phyloP scores from a whole-genome alignment of 1,140 invertebrate genomes.

The Papilio helenus region DNA sequence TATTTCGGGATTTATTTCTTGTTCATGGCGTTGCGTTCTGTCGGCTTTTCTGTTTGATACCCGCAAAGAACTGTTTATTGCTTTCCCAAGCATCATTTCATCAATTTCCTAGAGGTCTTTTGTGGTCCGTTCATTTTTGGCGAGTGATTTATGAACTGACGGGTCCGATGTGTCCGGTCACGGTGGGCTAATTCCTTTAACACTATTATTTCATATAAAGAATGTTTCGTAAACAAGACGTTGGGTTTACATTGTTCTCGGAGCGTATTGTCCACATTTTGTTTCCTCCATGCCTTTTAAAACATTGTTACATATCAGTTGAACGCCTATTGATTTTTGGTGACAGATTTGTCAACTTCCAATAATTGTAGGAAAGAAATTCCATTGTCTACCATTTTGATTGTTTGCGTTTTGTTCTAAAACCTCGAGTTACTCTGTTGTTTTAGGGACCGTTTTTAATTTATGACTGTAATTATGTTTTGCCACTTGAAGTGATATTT shows the following conservation, averaged over 20 bases:
- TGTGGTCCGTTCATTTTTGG: constrained; percentile 26
- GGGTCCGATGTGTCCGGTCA: constrained; percentile 53
- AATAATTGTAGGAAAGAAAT: constrained; percentile 46
- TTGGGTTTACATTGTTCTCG: constrained; percentile 60
- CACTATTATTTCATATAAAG: constrained; percentile 55
- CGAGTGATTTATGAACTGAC: constrained; percentile 44
- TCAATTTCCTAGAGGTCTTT: constrained; percentile 32
- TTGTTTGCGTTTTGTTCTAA: constrained; percentile 43
- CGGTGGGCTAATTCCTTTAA: constrained; percentile 63
- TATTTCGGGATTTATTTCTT: no score
- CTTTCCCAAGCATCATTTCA: constrained; percentile 22
- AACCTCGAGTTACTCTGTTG: constrained; percentile 38
- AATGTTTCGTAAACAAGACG: constrained; percentile 73
- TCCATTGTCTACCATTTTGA: constrained; percentile 36
- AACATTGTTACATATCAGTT: constrained; percentile 56
- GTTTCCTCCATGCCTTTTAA: constrained; percentile 43
- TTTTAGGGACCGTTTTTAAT: constrained; percentile 42
- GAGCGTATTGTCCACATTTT: constrained; percentile 37
- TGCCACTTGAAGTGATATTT: constrained; percentile 1
- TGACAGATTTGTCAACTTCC: constrained; percentile 58
- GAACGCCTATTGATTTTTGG: constrained; percentile 53
- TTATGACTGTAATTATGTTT: constrained; percentile 5
- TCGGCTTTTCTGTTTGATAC: not conserved
- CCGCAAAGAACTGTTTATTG: no score
- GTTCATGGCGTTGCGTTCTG: no score